These are phyloP conservation scores for Chelonus formosanus DNA, from an alignment of 2,888 invertebrate species.

Conservation along the genomic window DNA sequence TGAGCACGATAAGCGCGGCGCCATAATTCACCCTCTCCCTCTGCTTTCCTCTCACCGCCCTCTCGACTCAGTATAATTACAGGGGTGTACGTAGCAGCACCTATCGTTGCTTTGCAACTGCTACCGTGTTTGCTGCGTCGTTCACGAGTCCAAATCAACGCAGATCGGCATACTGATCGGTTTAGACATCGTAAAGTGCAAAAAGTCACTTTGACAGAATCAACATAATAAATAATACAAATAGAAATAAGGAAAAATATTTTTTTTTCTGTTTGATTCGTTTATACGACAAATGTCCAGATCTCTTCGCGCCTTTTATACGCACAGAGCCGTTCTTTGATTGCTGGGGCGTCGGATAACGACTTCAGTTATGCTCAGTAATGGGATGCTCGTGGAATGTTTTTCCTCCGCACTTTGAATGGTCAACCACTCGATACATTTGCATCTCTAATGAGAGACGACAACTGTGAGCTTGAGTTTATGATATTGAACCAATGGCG, in stretches of 20 bases:
- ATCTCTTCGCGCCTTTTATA: conserved; percentile 30
- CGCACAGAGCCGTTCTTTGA: conserved; percentile 5
- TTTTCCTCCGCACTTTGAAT: conserved; percentile 43
- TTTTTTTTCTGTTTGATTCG: not conserved
- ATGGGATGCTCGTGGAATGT: conserved; percentile 45
- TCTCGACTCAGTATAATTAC: conserved; percentile 32
- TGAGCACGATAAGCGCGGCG: conserved; percentile 45
- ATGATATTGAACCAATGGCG: conserved; percentile 32
- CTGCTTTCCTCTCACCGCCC: conserved; percentile 20
- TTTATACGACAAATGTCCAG: not conserved
- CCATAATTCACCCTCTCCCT: conserved; percentile 55
- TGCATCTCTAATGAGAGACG: conserved; percentile 45
- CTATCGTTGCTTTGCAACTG: conserved; percentile 36
- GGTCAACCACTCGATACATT: conserved; percentile 45
- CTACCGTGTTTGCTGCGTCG: conserved; percentile 31
- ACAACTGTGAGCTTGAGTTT: conserved; percentile 29
- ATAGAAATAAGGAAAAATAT: not conserved
- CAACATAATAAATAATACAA: not conserved
- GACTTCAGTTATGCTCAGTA: conserved; percentile 45
- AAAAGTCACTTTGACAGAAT: not conserved
- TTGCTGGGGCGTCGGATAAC: conserved; percentile 43
- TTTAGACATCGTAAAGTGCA: not conserved
- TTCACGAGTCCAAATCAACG: conserved; percentile 28
- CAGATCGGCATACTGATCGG: conserved; percentile 24
- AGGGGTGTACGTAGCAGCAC: conserved; percentile 29